Evolutionary conservation across 2,113 vertebrate species (phyloP).

Genomic region (Syngnathoides biaculeatus): DNA sequence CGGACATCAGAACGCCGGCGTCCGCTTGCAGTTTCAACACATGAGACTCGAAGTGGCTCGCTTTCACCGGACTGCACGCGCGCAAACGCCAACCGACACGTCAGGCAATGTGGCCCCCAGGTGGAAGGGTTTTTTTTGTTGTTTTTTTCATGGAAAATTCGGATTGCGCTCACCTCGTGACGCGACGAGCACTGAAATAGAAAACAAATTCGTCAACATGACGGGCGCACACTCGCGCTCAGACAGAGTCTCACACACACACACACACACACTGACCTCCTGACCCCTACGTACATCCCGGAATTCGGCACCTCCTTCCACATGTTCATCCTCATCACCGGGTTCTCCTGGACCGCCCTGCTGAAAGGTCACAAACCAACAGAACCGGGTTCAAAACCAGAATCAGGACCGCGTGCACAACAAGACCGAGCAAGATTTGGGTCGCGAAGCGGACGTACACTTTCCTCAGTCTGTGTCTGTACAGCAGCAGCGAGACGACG

Average conservation of each 20-base stretch:
- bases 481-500: slow-evolving; percentile 83
- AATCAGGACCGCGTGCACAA: no score
- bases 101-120: no score
- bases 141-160: background rate
- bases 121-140: no score
- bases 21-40: slow-evolving; percentile 91
- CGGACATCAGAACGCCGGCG: slow-evolving; percentile 92
- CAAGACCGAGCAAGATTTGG: no score
- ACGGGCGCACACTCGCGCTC: no score
- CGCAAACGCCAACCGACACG: slow-evolving; percentile 1
- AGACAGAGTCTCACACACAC: slow-evolving; percentile 1
- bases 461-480: slow-evolving; percentile 83
- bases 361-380: slow-evolving; percentile 35
- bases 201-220: slow-evolving; percentile 12
- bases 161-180: slow-evolving; percentile 77
- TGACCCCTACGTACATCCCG: slow-evolving; percentile 82
- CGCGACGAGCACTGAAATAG: slow-evolving; percentile 78
- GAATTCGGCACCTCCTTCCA: slow-evolving; percentile 81
- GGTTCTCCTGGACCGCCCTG: slow-evolving; percentile 81
- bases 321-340: slow-evolving; percentile 81
- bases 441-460: slow-evolving; percentile 65
- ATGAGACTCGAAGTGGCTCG: slow-evolving; percentile 85
- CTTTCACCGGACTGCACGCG: slow-evolving; percentile 81
- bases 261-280: slow-evolving; percentile 75
- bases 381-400: background rate